These are phyloP conservation scores for Drosophila lini DNA, from an alignment of 1,140 invertebrate genomes.

Conservation along the genomic window DNA sequence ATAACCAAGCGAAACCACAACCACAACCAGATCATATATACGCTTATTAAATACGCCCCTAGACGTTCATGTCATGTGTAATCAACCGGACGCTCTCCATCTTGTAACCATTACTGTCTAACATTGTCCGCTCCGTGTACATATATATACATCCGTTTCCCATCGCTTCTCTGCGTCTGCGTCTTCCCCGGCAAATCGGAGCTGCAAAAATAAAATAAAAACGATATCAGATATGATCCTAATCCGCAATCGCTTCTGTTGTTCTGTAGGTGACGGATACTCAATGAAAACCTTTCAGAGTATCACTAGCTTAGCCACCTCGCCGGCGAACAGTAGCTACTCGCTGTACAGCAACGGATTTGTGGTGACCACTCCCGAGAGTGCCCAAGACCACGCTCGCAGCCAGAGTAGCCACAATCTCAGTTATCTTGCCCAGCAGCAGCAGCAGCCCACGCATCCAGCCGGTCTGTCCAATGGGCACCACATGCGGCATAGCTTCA, in stretches of 20 bases:
- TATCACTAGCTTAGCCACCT: slow-evolving; percentile 84
- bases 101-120: slow-evolving; percentile 58
- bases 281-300: slow-evolving; percentile 84
- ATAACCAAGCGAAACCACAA: slow-evolving; percentile 34
- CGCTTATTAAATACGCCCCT: slow-evolving; percentile 52
- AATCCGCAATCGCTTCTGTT: slow-evolving; percentile 65
- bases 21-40: slow-evolving; percentile 35
- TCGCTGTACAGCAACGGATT: slow-evolving; percentile 83
- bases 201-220: slow-evolving; percentile 5
- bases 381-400: slow-evolving; percentile 55
- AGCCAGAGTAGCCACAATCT: slow-evolving; percentile 76
- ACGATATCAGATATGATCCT: slow-evolving; percentile 48
- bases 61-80: slow-evolving; percentile 40
- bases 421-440: slow-evolving; percentile 41
- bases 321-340: slow-evolving; percentile 81
- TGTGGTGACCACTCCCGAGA: slow-evolving; percentile 67
- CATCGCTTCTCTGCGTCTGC: slow-evolving; percentile 44
- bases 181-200: slow-evolving; percentile 31
- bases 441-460: slow-evolving; percentile 4
- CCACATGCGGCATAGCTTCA: slow-evolving; percentile 66
- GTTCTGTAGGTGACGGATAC: slow-evolving; percentile 83
- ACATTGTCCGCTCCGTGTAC: slow-evolving; percentile 58
- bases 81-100: slow-evolving; percentile 30
- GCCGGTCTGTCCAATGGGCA: slow-evolving; percentile 20
- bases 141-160: slow-evolving; percentile 37